Base-by-base conservation (phyloP, 2,797 vertebrate species). In the Limosa lapponica region DNA sequence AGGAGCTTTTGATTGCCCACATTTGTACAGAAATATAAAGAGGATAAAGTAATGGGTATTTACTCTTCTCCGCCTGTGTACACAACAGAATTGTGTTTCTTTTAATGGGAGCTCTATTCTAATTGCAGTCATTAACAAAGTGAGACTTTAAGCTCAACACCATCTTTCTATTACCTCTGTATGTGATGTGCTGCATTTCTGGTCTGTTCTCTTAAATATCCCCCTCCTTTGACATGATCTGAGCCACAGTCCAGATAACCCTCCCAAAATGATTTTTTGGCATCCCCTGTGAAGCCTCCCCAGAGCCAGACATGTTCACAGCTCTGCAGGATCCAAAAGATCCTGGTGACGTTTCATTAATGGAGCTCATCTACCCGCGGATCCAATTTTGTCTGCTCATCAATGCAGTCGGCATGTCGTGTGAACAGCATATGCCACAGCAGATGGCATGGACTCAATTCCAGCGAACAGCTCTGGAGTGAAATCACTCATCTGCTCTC, bases 371-470 rank as follows among this genome's bases (percentile, higher is more conserved):
- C 82, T 90, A 57, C 58, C 93, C 82, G 16, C 43, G 1, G 82
- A 74, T 91, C 61, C 64, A 62, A 78, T 78, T 73, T 43, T 55
- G 82, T 41, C 87, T 59, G 87, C 59, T 96, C 94, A 88, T 95
- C 95, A 72, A 30, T 67, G 95, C 94, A 91, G 78, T 52, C 39
- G 61, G 74, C 57, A 27, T 28, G 75, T 94, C 34, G 82, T 78
- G 72, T 51, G 88, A 96, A 65, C 44, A 94, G 72, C 97, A 97
- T 86, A 94, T 97, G 97, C 91, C 93, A 46, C 41, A 30, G 95
- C 97, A 97, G 97, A 97, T 97, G 97, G 96, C 95, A 89, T 2
- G 6, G 89, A 97, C 91, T 86, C 88, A 89, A 93, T 87, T 89
- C 95, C 94, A 48, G 74, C 15, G 13, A 96, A 59, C 90, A 17